Evolutionary conservation across 2,797 vertebrate genomes (phyloP).

Genomic region (Coendou prehensilis): DNA sequence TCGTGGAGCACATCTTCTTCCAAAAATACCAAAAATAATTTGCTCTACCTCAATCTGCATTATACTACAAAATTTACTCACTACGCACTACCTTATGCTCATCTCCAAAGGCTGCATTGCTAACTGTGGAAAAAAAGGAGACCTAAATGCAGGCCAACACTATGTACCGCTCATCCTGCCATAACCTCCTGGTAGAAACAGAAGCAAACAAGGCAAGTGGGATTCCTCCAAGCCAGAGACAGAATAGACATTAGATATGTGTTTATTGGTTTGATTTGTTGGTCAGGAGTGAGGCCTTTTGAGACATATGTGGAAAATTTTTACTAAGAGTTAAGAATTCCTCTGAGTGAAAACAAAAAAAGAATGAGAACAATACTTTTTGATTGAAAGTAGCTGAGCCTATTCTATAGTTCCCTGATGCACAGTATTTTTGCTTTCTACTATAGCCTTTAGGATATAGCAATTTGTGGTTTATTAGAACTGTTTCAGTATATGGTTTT

Average conservation of each 20-base stretch:
- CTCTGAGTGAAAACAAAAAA: slow-evolving; percentile 3
- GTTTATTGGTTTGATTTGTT: background rate
- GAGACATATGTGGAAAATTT: background rate
- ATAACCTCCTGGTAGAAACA: background rate
- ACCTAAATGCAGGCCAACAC: background rate
- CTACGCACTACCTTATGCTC: background rate
- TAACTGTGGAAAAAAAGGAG: background rate
- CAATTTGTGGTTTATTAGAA: background rate
- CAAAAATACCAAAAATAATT: background rate
- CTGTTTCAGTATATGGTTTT: background rate
- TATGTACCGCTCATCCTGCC: background rate
- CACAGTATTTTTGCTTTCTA: background rate
- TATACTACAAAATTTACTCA: background rate
- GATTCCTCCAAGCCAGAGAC: background rate
- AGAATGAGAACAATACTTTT: background rate
- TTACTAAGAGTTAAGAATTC: slow-evolving; percentile 18
- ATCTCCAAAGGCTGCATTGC: background rate
- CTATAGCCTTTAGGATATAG: background rate
- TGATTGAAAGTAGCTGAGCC: background rate
- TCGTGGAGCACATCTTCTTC: background rate
- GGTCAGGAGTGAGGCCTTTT: background rate
- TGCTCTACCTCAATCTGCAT: background rate
- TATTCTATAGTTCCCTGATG: background rate
- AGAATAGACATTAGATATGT: background rate
- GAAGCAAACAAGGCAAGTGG: background rate